These are phyloP conservation scores for Aphidius gifuensis DNA, from an alignment of 1,140 invertebrate species.

Conservation along the genomic window DNA sequence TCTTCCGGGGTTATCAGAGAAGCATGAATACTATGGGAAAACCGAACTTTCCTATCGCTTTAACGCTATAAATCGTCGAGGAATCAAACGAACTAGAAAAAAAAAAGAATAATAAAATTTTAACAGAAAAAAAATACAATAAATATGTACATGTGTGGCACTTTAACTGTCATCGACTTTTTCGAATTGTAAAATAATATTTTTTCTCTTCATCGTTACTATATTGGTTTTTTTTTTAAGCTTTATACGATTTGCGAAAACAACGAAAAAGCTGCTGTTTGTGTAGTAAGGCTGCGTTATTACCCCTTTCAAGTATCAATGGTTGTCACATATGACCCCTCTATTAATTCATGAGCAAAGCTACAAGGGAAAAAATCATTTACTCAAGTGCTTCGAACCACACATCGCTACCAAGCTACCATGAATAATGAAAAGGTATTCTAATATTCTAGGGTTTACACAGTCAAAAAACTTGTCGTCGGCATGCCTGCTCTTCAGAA, in stretches of 20 bases:
- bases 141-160: no score
- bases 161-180: no score
- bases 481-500: no score
- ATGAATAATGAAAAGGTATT: conserved; percentile 46
- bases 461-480: conserved; percentile 19
- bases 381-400: conserved; percentile 55
- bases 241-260: no score
- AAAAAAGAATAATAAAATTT: no score
- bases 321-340: conserved; percentile 37
- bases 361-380: conserved; percentile 48
- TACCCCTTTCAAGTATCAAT: conserved; percentile 5
- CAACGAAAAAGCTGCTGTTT: no score
- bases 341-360: conserved; percentile 15
- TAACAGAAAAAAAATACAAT: no score
- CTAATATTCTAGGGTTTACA: conserved; percentile 37
- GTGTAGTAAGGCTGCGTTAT: no score
- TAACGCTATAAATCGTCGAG: conserved; percentile 21
- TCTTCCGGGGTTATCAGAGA: conserved; percentile 54
- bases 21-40: conserved; percentile 51
- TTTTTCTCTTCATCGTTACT: no score
- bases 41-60: conserved; percentile 54
- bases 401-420: conserved; percentile 47
- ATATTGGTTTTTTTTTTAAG: no score
- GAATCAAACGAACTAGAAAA: no score
- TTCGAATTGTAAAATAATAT: no score